phyloP scores from a whole-genome alignment of 2,113 vertebrate species.

The Nibea albiflora region DNA sequence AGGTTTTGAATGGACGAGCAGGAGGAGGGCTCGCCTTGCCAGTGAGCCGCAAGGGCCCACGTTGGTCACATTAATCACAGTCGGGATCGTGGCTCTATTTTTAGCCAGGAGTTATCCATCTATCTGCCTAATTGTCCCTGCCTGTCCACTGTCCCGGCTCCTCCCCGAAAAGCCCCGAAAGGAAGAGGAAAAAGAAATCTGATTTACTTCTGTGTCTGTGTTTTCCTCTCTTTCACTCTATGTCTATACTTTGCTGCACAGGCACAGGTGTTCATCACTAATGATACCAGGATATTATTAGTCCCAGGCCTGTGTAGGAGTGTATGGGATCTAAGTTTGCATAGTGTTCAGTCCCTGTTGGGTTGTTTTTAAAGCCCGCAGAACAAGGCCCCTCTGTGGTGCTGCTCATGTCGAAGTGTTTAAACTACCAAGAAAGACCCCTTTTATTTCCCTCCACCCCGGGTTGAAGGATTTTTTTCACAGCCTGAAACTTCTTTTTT shows the following conservation, averaged over 20 bases:
- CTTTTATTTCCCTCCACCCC: not conserved
- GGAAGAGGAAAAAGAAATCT: conserved; percentile 13
- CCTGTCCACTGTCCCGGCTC: conserved; percentile 41
- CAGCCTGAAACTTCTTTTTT: conserved; percentile 47
- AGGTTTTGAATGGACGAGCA: conserved; percentile 45
- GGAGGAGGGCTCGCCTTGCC: conserved; percentile 49
- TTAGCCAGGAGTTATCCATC: conserved; percentile 71
- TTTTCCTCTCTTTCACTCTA: conserved; percentile 43
- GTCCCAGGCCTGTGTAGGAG: conserved; percentile 57
- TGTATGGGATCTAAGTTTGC: conserved; percentile 65
- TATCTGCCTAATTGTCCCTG: conserved; percentile 67
- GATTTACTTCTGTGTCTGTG: conserved; percentile 34
- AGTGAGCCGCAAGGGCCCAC: conserved; percentile 61
- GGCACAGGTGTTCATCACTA: conserved; percentile 77
- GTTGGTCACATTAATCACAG: conserved; percentile 71
- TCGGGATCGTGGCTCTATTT: conserved; percentile 66
- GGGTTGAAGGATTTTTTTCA: conserved; percentile 54
- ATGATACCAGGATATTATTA: conserved; percentile 81
- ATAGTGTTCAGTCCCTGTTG: conserved; percentile 66
- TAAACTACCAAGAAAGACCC: conserved; percentile 60
- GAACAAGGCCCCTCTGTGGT: conserved; percentile 78
- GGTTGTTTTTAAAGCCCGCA: conserved; percentile 73
- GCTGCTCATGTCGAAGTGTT: conserved; percentile 70
- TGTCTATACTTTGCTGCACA: conserved; percentile 44
- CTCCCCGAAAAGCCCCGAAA: conserved; percentile 25